A percentile compares a stretch with the other conserved stretches of the same genome.
These are phyloP conservation scores for Brachionus paranguensis DNA, from an alignment of 1,140 invertebrate species.

Conservation along the genomic window DNA sequence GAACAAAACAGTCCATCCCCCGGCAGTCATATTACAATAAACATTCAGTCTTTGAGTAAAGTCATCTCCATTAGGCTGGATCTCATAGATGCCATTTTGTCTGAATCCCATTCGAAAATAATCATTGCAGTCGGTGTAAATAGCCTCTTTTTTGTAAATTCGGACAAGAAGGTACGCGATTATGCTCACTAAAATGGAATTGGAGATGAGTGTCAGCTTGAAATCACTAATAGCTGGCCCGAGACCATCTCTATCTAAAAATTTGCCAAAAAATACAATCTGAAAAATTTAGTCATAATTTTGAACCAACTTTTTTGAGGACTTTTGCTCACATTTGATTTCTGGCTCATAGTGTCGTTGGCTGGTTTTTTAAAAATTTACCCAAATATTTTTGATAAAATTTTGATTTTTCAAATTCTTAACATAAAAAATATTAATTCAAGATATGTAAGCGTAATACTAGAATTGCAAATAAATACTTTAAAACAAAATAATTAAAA, in stretches of 20 bases:
- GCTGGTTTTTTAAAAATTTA: neutral
- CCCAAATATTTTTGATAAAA: neutral
- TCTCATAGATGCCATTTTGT: constrained; percentile 27
- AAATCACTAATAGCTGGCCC: neutral
- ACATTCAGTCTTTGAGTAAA: neutral
- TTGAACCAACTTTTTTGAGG: neutral
- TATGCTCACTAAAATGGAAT: neutral
- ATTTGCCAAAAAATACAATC: neutral
- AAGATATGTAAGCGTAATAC: neutral
- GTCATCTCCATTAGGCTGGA: neutral
- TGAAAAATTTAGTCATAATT: neutral
- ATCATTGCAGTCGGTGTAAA: constrained; percentile 5
- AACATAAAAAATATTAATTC: neutral
- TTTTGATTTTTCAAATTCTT: neutral
- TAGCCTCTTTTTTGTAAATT: neutral
- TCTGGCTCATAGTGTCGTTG: neutral
- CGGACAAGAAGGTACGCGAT: neutral
- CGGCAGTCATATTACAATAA: constrained; percentile 29
- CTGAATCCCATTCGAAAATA: constrained; percentile 13
- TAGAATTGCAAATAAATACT: neutral
- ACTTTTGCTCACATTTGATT: neutral
- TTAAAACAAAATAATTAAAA: neutral
- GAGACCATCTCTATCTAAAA: neutral
- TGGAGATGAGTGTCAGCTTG: constrained; percentile 13
- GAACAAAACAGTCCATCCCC: constrained; percentile 2